phyloP scores from a whole-genome alignment of 2,113 vertebrate species.

The Aptenodytes patagonicus region DNA sequence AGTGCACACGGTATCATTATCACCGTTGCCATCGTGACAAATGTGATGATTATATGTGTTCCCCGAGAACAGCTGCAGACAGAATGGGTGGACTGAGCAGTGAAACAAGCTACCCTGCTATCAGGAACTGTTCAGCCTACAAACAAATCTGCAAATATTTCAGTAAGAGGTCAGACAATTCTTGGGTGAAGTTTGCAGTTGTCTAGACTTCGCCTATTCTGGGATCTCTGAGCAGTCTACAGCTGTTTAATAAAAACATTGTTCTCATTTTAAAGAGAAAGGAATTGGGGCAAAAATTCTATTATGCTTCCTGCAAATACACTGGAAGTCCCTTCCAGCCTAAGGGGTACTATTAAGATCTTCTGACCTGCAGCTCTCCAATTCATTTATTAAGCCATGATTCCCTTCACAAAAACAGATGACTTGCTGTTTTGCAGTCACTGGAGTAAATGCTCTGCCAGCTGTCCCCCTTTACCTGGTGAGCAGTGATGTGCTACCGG shows the following conservation, averaged over 20 bases:
- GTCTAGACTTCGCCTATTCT: neutral
- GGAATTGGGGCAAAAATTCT: neutral
- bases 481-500: neutral
- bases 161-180: neutral
- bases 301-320: neutral
- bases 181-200: neutral
- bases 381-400: neutral
- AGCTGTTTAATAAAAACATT: neutral
- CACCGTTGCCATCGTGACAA: constrained; percentile 32
- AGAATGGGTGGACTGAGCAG: constrained; percentile 15
- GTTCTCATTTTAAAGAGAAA: neutral
- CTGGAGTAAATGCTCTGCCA: neutral
- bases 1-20: constrained; percentile 25
- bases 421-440: neutral
- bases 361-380: neutral
- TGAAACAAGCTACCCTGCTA: neutral
- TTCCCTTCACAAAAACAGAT: neutral
- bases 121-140: neutral
- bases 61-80: constrained; percentile 31
- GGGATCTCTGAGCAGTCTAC: neutral
- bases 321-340: neutral
- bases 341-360: neutral
- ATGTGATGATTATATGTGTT: constrained; percentile 53
- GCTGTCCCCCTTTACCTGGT: neutral
- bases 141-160: neutral